phyloP scores from a whole-genome alignment of 1,140 invertebrate species.

The Penaeus japonicus region DNA sequence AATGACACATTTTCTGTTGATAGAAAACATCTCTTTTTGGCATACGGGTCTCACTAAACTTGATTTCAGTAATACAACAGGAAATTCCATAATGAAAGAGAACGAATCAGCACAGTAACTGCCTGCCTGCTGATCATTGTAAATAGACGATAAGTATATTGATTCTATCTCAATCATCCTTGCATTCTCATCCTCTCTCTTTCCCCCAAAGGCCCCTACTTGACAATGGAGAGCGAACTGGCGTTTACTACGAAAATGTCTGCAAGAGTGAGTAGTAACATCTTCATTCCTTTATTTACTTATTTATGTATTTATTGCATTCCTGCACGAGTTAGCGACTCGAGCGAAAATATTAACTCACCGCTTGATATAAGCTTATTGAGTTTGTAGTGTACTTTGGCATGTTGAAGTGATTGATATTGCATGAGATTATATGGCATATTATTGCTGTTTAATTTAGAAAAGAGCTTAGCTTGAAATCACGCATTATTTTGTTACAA shows the following conservation, averaged over 20 bases:
- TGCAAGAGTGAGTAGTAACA: conserved; percentile 71
- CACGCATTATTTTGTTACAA: too few species aligned
- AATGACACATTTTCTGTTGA: background rate
- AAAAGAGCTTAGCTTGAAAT: too few species aligned
- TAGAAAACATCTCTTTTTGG: background rate
- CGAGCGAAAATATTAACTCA: background rate
- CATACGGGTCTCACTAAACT: background rate
- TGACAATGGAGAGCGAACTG: conserved; percentile 84
- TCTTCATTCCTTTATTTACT: background rate
- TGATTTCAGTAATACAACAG: too few species aligned
- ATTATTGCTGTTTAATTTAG: too few species aligned
- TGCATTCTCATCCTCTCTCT: background rate
- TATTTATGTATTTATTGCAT: background rate
- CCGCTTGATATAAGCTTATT: background rate
- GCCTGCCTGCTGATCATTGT: too few species aligned
- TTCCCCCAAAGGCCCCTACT: conserved; percentile 74
- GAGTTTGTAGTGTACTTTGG: background rate
- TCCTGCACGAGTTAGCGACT: background rate
- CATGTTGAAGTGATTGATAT: too few species aligned
- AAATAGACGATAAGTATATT: too few species aligned
- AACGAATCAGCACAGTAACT: too few species aligned
- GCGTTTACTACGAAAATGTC: conserved; percentile 87
- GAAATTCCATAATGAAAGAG: too few species aligned
- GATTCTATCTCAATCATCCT: background rate
- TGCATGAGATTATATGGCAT: too few species aligned